Percentiles rank a stretch among this genome's conserved stretches.
Conservation (phyloP, 2,113 vertebrate genomes). For the Heliornis fulica region DNA sequence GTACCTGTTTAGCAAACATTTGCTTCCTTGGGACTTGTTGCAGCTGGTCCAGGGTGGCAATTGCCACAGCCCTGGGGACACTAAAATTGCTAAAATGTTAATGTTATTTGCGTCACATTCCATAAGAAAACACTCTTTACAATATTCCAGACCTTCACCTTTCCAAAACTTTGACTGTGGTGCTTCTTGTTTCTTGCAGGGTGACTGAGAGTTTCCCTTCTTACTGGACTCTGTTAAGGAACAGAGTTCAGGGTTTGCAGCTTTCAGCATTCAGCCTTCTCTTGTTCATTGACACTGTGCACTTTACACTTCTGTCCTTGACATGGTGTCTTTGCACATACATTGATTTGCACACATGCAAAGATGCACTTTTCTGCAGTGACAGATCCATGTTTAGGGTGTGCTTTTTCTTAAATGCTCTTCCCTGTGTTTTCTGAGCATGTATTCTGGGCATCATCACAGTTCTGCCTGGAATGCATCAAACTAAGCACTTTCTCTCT, state of each 20-base stretch:
- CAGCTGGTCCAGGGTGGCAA: too few relatives aligned
- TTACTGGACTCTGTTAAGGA: background rate
- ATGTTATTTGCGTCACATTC: background rate
- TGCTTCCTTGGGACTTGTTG: background rate
- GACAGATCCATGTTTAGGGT: background rate
- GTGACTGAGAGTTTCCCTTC: background rate
- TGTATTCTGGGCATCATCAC: background rate
- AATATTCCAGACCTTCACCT: background rate
- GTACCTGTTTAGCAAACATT: background rate
- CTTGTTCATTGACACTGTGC: background rate
- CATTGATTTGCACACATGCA: background rate
- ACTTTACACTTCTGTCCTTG: background rate
- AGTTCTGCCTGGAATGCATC: background rate
- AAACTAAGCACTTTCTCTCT: background rate
- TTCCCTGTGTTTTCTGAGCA: background rate
- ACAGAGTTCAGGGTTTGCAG: background rate
- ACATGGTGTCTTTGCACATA: accelerated
- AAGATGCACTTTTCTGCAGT: background rate
- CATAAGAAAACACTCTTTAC: background rate
- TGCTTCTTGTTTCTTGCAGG: background rate
- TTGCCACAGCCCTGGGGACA: background rate
- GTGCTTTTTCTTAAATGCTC: background rate
- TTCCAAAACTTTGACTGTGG: background rate
- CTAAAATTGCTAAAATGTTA: background rate
- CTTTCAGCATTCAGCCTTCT: background rate